Base-by-base conservation (phyloP, 2,797 vertebrate genomes). In the Epinephelus coioides region DNA sequence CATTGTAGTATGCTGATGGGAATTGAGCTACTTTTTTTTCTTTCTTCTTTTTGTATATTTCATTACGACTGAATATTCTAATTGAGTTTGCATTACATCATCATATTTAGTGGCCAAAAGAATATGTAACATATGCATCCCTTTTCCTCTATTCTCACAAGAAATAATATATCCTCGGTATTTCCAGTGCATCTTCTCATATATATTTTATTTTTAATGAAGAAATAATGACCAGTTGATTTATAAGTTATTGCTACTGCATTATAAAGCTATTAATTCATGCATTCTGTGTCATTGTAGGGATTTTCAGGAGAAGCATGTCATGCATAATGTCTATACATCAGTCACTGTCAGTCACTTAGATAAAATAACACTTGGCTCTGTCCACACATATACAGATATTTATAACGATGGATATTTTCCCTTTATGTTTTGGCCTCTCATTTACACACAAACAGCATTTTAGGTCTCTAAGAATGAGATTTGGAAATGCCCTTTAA, bases 271-370 rank as follows among this genome's bases (percentile, higher is more conserved):
- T 38, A 21, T 72, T 27, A 21, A 6, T 47, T 38, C n/a, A 38
- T 69, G 19, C 3, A 27, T 40, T 54, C 0, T 23, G 27, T 30
- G 27, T 34, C 17, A 12, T 9, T 6, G 1, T 18, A 3, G 5
- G 51, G 19, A 61, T 49, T 50, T 54, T 53, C 30, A 57, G 25
- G 7, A 34, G 23, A 6, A 59, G 44, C 15, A 10, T 57, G 61
- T 82, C 64, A 67, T 40, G 25, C 43, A 47, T 23, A 12, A 34
- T 69, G 7, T 46, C 62, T 64, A 43, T 11, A 21, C 27, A 49
- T 54, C 34, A 1, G 5, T 69, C 27, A 30, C 23, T 12, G 5
- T 40, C 38, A 40, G 8, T 40, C 0, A 3, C 38, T 40, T 40
- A 40, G 38, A 40, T 11, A 40, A 40, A 40, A 40, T 11, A 40